Evolutionary conservation across 2,113 vertebrate genomes (phyloP).

Genomic region (Gracilinanus agilis): DNA sequence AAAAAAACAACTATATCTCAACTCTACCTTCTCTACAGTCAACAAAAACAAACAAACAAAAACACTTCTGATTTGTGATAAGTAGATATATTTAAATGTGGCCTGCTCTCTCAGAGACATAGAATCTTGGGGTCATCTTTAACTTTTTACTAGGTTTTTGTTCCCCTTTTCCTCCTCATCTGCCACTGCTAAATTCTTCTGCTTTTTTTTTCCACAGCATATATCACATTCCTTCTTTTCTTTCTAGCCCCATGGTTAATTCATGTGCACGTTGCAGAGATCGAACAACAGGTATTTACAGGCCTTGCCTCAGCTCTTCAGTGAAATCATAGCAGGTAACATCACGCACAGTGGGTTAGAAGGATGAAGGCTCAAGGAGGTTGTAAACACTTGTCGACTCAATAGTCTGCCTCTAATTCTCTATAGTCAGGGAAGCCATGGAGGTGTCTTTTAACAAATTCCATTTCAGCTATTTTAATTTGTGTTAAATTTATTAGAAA

Average conservation of each 20-base stretch:
- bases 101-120: background rate
- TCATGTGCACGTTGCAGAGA: background rate
- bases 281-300: background rate
- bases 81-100: background rate
- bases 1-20: background rate
- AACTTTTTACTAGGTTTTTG: background rate
- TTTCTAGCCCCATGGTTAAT: background rate
- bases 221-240: background rate
- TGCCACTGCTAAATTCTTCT: background rate
- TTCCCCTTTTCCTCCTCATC: background rate
- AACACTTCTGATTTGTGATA: background rate
- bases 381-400: background rate
- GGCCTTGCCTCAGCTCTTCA: background rate
- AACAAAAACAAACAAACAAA: background rate
- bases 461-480: background rate
- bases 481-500: constrained; percentile 20
- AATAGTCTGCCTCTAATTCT: background rate
- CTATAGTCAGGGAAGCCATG: background rate
- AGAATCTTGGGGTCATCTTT: too few relatives aligned
- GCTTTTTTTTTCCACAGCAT: background rate
- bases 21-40: background rate
- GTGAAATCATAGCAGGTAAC: background rate
- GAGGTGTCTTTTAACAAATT: background rate
- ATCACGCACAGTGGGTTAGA: background rate
- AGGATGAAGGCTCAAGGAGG: background rate